Evolutionary conservation across 2,888 invertebrate species (phyloP), one percentile per base, ranked within the genome.

Genomic region (Aelia acuminata): DNA sequence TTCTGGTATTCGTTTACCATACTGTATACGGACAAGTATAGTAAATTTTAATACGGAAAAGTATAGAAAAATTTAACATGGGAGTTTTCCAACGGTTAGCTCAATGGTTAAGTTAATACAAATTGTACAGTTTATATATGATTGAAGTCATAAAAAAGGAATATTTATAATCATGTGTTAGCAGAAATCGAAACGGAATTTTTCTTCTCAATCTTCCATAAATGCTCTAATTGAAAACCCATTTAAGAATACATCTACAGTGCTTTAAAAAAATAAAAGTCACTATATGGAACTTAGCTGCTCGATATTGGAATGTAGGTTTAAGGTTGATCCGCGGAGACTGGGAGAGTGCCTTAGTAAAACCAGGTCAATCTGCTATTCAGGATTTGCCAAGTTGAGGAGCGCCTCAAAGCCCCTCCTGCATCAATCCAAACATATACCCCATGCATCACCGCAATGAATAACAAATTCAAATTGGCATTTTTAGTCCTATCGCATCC

Each of bases 321-420:
- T 75, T 43, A 75, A 39, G 75, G 75, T 22, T 31, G 35, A 11
- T 22, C 13, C 7, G 35, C 15, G 15, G 39, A 43, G 43, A 35
- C 35, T 43, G 39, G 39, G 8, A 18, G 75, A 75, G 75, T 43
- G 75, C 20, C 75, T 75, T 8, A 11, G 39, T 75, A 75, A 75
- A 75, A 39, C 75, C 75, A 75, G 75, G 75, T 75, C 75, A 75
- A 75, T 75, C 75, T 43, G 75, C 75, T 75, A 75, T 75, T 75
- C 75, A 75, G 75, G 39, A 39, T 75, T 43, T 75, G 39, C 75
- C 75, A 39, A 43, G 43, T 63, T 63, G 43, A 43, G 43, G 43
- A 43, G 43, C 63, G 4, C 63, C 15, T 1, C 26, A 11, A 31
- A 31, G 31, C 26, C 63, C 31, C 53, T n/a, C 31, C 31, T 63